Conservation (phyloP, 2,797 vertebrate genomes). For the Gymnopithys bicolor region DNA sequence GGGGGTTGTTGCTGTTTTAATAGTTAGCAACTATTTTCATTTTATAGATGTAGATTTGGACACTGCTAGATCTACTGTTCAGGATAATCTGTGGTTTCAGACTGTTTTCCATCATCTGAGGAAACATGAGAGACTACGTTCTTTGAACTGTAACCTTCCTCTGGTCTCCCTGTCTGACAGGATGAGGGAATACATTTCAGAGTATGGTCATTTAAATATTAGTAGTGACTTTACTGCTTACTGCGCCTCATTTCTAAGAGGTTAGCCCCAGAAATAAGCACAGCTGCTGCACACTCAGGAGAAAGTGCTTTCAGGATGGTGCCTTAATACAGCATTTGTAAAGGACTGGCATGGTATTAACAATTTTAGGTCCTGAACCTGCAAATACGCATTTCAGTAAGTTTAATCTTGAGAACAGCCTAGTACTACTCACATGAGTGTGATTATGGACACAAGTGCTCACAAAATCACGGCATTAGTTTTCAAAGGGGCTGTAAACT, state of each 20-base stretch:
- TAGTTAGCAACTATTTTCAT: not conserved
- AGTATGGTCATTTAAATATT: not conserved
- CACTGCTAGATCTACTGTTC: not conserved
- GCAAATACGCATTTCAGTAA: slow-evolving; percentile 1
- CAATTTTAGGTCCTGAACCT: slow-evolving; percentile 48
- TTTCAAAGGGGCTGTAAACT: slow-evolving; percentile 61
- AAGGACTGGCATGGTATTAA: slow-evolving; percentile 3
- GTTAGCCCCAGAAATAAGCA: slow-evolving; percentile 20
- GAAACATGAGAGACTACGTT: not conserved
- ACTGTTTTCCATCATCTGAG: not conserved
- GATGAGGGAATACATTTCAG: not conserved
- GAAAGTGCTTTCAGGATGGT: slow-evolving; percentile 22
- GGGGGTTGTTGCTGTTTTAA: not conserved
- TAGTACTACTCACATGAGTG: not conserved
- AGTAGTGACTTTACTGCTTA: not conserved
- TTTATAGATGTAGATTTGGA: not conserved
- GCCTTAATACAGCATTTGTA: slow-evolving; percentile 28
- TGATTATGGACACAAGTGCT: not conserved
- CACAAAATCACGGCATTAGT: not conserved
- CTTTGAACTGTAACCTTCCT: not conserved
- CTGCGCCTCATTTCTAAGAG: slow-evolving; percentile 34
- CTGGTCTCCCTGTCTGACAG: not conserved
- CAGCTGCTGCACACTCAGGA: not conserved
- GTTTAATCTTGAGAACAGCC: slow-evolving; percentile 39
- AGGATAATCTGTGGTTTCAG: not conserved